Evolutionary conservation across 1,140 invertebrate genomes (phyloP).

Genomic region (Gryon sp.): DNA sequence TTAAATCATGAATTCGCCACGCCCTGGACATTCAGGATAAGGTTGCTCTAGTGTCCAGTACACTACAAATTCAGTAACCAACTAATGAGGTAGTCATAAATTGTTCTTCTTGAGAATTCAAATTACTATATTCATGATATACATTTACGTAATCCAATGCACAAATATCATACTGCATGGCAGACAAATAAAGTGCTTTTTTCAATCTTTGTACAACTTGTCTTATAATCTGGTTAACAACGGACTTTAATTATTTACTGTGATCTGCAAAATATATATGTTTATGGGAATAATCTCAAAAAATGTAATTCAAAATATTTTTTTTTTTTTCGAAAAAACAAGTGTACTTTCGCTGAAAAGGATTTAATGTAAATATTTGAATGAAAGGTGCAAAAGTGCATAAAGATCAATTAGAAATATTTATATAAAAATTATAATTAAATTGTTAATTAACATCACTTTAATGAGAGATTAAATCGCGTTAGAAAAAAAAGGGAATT

Average conservation of each 20-base stretch:
- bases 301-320: too few species aligned
- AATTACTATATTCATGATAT: constrained; percentile 58
- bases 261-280: too few species aligned
- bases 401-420: not conserved
- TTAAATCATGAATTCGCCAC: constrained; percentile 78
- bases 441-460: constrained; percentile 26
- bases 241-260: too few species aligned
- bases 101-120: constrained; percentile 66
- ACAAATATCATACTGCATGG: constrained; percentile 8
- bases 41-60: constrained; percentile 75
- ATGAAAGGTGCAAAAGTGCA: too few species aligned
- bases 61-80: constrained; percentile 50
- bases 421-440: constrained; percentile 10
- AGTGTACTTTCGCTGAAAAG: too few species aligned
- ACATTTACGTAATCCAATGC: constrained; percentile 21
- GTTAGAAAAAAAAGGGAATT: constrained; percentile 32
- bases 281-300: too few species aligned
- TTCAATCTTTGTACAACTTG: too few species aligned
- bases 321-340: too few species aligned
- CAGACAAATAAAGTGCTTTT: not conserved
- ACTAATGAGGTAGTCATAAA: constrained; percentile 75
- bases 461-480: constrained; percentile 43
- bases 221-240: too few species aligned
- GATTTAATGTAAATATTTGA: too few species aligned
- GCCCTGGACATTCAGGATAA: constrained; percentile 76